Base-by-base conservation (phyloP, 2,888 invertebrate species). In the Apoda limacodes region DNA sequence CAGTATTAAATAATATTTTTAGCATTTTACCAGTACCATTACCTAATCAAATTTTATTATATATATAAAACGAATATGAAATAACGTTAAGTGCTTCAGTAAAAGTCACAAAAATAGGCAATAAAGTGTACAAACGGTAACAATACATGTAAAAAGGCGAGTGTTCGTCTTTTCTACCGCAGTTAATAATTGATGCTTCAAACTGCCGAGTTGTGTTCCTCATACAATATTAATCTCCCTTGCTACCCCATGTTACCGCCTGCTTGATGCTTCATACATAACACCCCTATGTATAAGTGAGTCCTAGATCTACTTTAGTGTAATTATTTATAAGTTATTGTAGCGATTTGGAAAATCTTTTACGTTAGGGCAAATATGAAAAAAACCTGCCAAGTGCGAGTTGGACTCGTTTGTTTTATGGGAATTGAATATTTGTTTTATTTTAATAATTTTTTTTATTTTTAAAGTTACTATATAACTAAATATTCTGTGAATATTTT, bases 201-300 rank as follows among this genome's bases (percentile, higher is more conserved):
- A 80, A 81, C 80, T 76, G 81, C 75, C 66, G 78, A 81, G 78
- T 74, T 80, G 78, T 81, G 80, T 80, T 61, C 50, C 70, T 75
- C 74, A 70, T 81, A 63, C 60, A 78, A 74, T 72, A 81, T 81
- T 72, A 55, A 80, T 56, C 53, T 59, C 69, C 69, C 64, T 50
- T 55, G 57, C 62, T 65, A 58, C 68, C 66, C 65, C 55, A 46
- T 69, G 76, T 76, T 76, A 56, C 75, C 72, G 72, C 75, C 69
- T 68, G 60, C 54, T 58, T 52, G 52, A 58, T 60, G 55, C 46
- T 33, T 34, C 17, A 31, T 34, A 26, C 37, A 34, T 17, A 7
- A n/a, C 7, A 7, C 17, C 17, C 7, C 5, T 37, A 39, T 36
- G 39, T 45, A 39, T 30, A 26, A n/a, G n/a, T n/a, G n/a, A n/a